A percentile compares a stretch with the other conserved stretches of the same genome.
Evolutionary conservation across 2,113 vertebrate species (phyloP).

Genomic region (Antigone vipio): DNA sequence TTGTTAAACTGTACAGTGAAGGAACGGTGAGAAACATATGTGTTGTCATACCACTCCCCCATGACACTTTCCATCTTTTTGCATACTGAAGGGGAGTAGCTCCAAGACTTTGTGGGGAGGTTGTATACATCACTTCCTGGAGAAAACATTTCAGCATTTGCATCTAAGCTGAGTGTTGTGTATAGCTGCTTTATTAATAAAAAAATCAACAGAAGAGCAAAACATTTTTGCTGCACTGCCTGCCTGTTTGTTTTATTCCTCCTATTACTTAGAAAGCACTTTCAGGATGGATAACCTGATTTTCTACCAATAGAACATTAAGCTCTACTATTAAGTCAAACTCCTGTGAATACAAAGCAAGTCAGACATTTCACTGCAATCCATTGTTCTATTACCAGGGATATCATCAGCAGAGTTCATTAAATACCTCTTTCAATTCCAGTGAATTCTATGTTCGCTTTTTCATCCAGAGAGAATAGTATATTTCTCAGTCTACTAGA

Average conservation of each 20-base stretch:
- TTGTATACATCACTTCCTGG: not conserved
- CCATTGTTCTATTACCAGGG: not conserved
- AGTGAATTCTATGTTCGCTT: not conserved
- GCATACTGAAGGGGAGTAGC: not conserved
- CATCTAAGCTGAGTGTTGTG: not conserved
- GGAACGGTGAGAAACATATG: slow-evolving; percentile 39
- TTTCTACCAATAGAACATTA: not conserved
- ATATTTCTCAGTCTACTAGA: not conserved
- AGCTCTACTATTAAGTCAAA: not conserved
- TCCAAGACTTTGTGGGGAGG: not conserved
- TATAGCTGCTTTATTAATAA: not conserved
- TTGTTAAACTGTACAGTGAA: slow-evolving; percentile 4
- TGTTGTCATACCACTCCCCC: slow-evolving; percentile 27
- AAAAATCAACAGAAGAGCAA: not conserved
- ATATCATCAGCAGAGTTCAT: not conserved
- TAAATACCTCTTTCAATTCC: not conserved
- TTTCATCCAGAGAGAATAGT: not conserved
- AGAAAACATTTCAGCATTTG: not conserved
- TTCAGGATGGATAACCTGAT: not conserved
- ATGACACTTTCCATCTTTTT: slow-evolving; percentile 11
- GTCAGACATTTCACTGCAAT: not conserved
- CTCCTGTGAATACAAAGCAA: not conserved
- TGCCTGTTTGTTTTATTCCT: not conserved
- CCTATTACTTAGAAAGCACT: not conserved
- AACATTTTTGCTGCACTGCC: not conserved